phyloP scores from a whole-genome alignment of 2,888 invertebrate species.

The Ichneumon xanthorius region DNA sequence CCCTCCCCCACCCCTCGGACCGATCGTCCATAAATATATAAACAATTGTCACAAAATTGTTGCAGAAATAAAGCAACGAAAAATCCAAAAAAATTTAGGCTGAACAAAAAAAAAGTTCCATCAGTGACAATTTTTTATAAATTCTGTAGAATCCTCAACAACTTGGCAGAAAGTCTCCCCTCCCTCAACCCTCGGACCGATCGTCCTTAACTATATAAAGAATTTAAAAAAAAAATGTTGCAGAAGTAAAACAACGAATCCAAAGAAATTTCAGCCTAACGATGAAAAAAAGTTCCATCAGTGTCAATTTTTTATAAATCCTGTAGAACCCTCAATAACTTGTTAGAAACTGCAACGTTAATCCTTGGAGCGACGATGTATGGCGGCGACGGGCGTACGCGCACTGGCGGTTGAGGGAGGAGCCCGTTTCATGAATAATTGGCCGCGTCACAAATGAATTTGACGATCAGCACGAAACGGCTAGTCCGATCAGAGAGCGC shows the following conservation, averaged over 20 bases:
- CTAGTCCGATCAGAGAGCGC: slow-evolving; percentile 68
- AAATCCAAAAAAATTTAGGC: not conserved
- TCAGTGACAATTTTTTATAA: not conserved
- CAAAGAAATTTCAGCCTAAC: not conserved
- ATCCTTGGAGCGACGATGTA: slow-evolving; percentile 50
- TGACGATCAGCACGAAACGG: slow-evolving; percentile 78
- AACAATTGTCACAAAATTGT: slow-evolving; percentile 5
- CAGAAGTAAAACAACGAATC: not conserved
- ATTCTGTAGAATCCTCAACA: not conserved
- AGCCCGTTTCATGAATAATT: slow-evolving; percentile 80
- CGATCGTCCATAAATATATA: not conserved
- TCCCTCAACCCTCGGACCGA: too few species aligned
- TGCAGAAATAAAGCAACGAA: not conserved
- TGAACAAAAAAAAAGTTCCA: not conserved
- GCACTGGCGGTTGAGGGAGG: slow-evolving; percentile 54
- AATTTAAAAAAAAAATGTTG: slow-evolving; percentile 4
- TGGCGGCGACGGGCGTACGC: slow-evolving; percentile 59
- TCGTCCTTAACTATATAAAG: not conserved
- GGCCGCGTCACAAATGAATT: slow-evolving; percentile 82
- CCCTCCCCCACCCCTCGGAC: not conserved
- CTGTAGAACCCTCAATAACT: slow-evolving; percentile 10
- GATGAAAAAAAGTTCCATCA: slow-evolving; percentile 2
- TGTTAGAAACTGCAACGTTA: slow-evolving; percentile 57
- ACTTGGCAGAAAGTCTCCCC: slow-evolving; percentile 46
- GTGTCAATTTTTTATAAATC: not conserved